These are phyloP conservation scores for Sialia sialis DNA, from an alignment of 2,113 vertebrate species.

Conservation along the genomic window DNA sequence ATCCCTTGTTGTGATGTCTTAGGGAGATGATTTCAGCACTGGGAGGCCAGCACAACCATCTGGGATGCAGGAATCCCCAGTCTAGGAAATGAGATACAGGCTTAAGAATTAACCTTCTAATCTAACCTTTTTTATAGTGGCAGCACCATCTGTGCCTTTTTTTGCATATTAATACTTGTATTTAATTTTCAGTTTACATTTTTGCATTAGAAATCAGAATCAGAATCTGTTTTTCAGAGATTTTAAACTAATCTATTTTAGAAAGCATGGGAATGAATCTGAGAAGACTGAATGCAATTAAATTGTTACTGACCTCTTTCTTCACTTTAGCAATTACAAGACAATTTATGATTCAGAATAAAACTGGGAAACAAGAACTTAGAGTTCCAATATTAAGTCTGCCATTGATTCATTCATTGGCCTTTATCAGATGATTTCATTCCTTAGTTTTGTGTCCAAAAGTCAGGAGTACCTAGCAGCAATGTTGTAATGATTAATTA, in stretches of 20 bases:
- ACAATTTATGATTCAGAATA: constrained; percentile 13
- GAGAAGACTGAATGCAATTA: neutral
- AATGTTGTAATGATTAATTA: neutral
- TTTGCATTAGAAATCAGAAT: neutral
- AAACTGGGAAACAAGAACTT: neutral
- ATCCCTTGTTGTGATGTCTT: neutral
- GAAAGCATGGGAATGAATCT: neutral
- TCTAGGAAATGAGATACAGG: neutral
- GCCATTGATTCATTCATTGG: constrained; percentile 22
- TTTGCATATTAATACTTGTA: neutral
- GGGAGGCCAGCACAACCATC: neutral
- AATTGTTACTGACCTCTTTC: neutral
- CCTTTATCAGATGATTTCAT: neutral
- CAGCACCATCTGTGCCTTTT: neutral
- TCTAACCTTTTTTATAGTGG: neutral
- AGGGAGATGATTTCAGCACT: rapidly evolving
- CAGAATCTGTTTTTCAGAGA: neutral
- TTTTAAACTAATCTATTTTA: neutral
- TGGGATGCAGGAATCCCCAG: neutral
- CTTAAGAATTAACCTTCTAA: neutral
- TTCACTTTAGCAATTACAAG: neutral
- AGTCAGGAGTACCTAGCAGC: neutral
- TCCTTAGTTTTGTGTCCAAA: neutral
- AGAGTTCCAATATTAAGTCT: neutral
- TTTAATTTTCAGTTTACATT: neutral